Base-by-base conservation (phyloP, 2,888 invertebrate genomes). In the Apoderus coryli region DNA sequence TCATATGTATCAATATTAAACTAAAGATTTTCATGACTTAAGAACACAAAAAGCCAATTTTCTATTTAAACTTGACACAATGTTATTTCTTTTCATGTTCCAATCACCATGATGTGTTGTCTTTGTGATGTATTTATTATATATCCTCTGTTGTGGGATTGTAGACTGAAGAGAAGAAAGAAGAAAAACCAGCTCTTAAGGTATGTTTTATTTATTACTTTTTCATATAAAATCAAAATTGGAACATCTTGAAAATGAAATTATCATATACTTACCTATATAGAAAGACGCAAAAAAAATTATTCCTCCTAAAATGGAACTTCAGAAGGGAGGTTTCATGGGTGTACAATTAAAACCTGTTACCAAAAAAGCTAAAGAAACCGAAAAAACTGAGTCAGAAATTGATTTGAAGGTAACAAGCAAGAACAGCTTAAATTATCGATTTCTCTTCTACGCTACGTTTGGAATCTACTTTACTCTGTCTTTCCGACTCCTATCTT, bases 331-430 rank as follows among this genome's bases (percentile, higher is more conserved):
- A 51, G 64, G 58, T 48, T 72, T 73, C 56, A 56, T 69, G 48
- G 59, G 58, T 41, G 56, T 72, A 42, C 67, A 70, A 50, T 64
- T 73, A 48, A 73, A 72, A 57, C 72, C 71, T 27, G 61, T 66
- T 40, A 49, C 50, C 45, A 57, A 57, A 43, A 56, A 54, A 37
- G 55, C 48, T 31, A 57, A 58, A 44, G 49, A 58, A 46, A 35
- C 48, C 35, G 49, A 57, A 41, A 46, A 55, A 45, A 55, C 48
- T 34, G 46, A 47, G 37, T 35, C 50, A 35, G 57, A 55, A 36
- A 34, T 42, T 30, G 53, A 54, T 13, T 42, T 58, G 40, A 59
- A 60, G 58, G 60, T 60, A 60, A 56, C n/a, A n/a, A n/a, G n/a
- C n/a, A n/a, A n/a, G n/a, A n/a, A n/a, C 24, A 29, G 27, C 14